These are phyloP conservation scores for Neoseiulus cucumeris DNA, from an alignment of 1,140 invertebrate genomes.

Conservation along the genomic window DNA sequence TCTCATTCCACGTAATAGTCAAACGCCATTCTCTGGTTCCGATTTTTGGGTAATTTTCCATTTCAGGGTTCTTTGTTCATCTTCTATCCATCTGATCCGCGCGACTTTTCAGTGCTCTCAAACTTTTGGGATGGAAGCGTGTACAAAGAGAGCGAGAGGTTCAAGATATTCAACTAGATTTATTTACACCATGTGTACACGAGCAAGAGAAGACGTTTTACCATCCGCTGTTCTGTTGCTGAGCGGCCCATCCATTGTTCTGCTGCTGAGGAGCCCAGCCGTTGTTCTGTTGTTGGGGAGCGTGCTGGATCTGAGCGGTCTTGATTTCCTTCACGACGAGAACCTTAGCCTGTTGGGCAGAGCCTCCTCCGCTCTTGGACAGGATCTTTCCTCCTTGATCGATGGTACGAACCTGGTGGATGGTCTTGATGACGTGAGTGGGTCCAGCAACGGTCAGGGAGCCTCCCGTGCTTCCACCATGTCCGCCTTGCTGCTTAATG, in stretches of 20 bases:
- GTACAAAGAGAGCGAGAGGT: no score
- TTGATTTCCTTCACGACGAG: neutral
- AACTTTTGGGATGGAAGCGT: no score
- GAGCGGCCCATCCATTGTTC: neutral
- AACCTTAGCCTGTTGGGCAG: neutral
- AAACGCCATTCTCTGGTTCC: no score
- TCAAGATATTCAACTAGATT: no score
- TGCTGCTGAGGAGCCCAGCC: slow-evolving; percentile 4
- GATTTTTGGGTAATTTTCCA: no score
- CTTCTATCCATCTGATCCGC: no score
- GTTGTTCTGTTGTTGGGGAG: neutral
- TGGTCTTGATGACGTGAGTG: neutral
- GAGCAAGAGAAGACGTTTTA: no score
- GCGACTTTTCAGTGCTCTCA: no score
- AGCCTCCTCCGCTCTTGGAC: neutral
- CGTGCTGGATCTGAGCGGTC: neutral
- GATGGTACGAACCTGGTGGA: slow-evolving; percentile 5
- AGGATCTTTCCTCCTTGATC: slow-evolving; percentile 8
- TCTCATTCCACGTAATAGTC: no score
- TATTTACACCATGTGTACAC: no score
- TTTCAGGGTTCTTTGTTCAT: no score
- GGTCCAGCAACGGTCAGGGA: neutral
- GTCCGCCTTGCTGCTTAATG: neutral
- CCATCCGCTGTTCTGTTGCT: neutral
- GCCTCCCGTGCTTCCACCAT: neutral